Evolutionary conservation across 2,113 vertebrate genomes (phyloP), one percentile per base, ranked within the genome.

Genomic region (Smithornis capensis): DNA sequence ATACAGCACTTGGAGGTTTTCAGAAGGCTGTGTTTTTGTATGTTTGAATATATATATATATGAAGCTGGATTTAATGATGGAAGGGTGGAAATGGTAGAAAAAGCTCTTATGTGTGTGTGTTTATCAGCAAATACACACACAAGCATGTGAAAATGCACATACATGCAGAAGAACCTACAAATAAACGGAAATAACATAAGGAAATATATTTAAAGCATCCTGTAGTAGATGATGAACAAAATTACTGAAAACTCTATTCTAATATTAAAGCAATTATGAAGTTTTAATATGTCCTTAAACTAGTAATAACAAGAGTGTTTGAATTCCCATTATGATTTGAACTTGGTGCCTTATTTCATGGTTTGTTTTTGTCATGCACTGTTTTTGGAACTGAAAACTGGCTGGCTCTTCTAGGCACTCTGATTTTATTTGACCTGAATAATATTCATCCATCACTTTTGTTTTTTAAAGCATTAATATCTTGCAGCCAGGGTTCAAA

Each of bases 381-480:
- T 44, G 13, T 89, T n/a, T 15, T 52, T 85, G 74, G 57, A 84
- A 90, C 64, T 53, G 73, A 62, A 77, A 74, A 45, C 50, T 73
- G 35, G 31, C 29, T 83, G 76, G 62, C 24, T 89, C 18, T 75
- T 94, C 87, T 77, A 73, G 69, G 50, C 50, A 24, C 37, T 80
- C n/a, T 92, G 68, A 42, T 93, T 88, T 94, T 80, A 16, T 91
- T 93, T 93, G 75, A 91, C 79, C 63, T 65, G 71, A 80, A 90
- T 80, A 85, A 88, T 96, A 94, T 86, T 93, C 63, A 94, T 96
- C 82, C 75, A 95, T 95, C 90, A 80, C 67, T 90, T 94, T 70
- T 89, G 89, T 77, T 95, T 96, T 92, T 91, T 86, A 92, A 93
- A 92, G 62, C 75, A 91, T 93, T 91, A 93, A 85, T 93, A 92